Evolutionary conservation across 2,113 vertebrate species (phyloP), one percentile per base, ranked within the genome.

Genomic region (Elachura formosa): DNA sequence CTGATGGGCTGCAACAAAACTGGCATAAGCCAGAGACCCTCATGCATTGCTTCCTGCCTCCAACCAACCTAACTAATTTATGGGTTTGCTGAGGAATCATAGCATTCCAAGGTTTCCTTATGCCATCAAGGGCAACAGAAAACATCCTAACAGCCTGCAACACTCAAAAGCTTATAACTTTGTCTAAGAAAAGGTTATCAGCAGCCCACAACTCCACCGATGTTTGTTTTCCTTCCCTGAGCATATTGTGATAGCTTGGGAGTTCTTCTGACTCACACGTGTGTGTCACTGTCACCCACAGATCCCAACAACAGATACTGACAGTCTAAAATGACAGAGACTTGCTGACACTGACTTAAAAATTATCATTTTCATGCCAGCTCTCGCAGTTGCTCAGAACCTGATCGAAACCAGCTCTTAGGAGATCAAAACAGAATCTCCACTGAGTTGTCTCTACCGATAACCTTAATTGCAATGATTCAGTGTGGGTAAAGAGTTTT

Each of bases 261-360:
- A 96, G 92, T 3, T 29, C 90, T 95, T 91, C 56, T 83, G 87
- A 96, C 92, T 97, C 94, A 96, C 87, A 71, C 17, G 16, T 71
- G 84, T 95, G 93, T 96, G 94, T 92, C 94, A 94, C 89, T 87
- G 90, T 97, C 92, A 97, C 93, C 90, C 92, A 86, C 95, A 96
- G 93, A 97, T 96, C 92, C 79, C 76, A 96, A 81, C 93, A 94
- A 83, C 91, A 96, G 94, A 96, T 94, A 96, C 31, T 11, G 25
- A 78, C 87, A 83, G 88, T 46, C 84, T 85, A 81, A 89, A 94
- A 84, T 26, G 94, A 93, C 64, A 96, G n/a, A 91, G 59, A 92
- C 76, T 93, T 94, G 96, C 89, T 96, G 94, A 97, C 95, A 94
- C 56, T 6, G 5, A 80, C 85, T 88, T 95, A 74, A 80, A 89